phyloP scores from a whole-genome alignment of 1,140 invertebrate genomes.

The Campoletis sonorensis region DNA sequence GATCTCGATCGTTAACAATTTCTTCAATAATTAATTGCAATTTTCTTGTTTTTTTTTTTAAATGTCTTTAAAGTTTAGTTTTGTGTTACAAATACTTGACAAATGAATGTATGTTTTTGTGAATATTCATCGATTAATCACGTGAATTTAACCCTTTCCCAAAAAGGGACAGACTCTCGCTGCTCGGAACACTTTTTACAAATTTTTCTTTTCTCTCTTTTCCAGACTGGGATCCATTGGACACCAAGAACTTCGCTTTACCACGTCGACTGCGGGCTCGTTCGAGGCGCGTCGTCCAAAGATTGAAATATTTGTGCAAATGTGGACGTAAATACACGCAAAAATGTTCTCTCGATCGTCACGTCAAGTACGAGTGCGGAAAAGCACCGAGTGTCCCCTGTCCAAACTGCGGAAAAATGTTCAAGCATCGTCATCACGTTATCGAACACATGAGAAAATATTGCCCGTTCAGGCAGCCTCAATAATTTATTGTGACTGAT shows the following conservation, averaged over 20 bases:
- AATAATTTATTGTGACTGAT: neutral
- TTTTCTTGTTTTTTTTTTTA: too few relatives aligned
- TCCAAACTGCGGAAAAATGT: constrained; percentile 42
- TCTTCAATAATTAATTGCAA: too few relatives aligned
- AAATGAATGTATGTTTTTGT: too few relatives aligned
- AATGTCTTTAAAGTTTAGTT: too few relatives aligned
- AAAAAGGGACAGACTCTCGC: constrained; percentile 1
- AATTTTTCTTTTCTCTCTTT: constrained; percentile 23
- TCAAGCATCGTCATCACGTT: constrained; percentile 48
- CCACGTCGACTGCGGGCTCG: neutral
- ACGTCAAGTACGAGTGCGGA: constrained; percentile 39
- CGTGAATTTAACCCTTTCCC: too few relatives aligned
- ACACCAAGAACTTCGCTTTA: neutral
- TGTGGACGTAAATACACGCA: constrained; percentile 47
- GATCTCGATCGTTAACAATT: too few relatives aligned
- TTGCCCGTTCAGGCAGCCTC: constrained; percentile 26
- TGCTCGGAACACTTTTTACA: neutral
- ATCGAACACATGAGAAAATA: constrained; percentile 44
- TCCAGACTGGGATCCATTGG: constrained; percentile 26
- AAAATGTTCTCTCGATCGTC: constrained; percentile 36
- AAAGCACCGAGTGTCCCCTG: constrained; percentile 44
- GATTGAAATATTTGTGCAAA: constrained; percentile 20
- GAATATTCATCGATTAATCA: too few relatives aligned
- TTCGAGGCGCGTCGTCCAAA: neutral
- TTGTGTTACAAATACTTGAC: too few relatives aligned